A percentile compares a stretch with the other conserved stretches of the same genome.
phyloP scores from a whole-genome alignment of 2,113 vertebrate species.

The Phyllopteryx taeniolatus region DNA sequence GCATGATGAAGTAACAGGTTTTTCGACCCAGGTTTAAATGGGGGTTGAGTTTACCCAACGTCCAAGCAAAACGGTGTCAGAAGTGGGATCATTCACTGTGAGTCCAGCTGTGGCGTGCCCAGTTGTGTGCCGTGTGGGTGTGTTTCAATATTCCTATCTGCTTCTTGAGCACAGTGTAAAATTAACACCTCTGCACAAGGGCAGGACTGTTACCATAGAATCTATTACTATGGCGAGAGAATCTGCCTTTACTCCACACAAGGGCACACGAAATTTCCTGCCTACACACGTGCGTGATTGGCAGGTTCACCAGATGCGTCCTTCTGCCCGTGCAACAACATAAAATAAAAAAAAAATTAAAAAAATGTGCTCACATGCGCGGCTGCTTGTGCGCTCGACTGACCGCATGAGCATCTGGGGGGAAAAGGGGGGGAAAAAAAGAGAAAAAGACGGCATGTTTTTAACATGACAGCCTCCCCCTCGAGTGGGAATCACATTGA shows the following conservation, averaged over 20 bases:
- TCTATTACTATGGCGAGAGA: conserved; percentile 56
- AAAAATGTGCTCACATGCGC: background rate
- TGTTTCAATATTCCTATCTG: conserved; percentile 15
- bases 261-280: background rate
- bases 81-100: background rate
- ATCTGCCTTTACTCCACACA: conserved; percentile 35
- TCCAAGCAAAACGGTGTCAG: background rate
- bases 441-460: background rate
- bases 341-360: no score
- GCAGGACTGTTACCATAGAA: conserved; percentile 65
- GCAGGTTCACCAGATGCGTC: conserved; percentile 1
- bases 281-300: background rate
- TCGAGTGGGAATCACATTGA: conserved; percentile 30
- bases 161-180: conserved; percentile 40
- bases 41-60: background rate
- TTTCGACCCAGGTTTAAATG: background rate
- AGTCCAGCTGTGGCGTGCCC: background rate
- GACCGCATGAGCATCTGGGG: background rate
- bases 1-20: background rate
- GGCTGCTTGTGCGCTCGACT: conserved; percentile 1
- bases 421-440: background rate
- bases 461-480: conserved; percentile 23
- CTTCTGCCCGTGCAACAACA: background rate
- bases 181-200: conserved; percentile 35
- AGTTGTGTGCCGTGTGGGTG: background rate